Percentiles rank a stretch among this genome's conserved stretches.
Conservation (phyloP, 2,113 vertebrate species). For the Quiscalus mexicanus region DNA sequence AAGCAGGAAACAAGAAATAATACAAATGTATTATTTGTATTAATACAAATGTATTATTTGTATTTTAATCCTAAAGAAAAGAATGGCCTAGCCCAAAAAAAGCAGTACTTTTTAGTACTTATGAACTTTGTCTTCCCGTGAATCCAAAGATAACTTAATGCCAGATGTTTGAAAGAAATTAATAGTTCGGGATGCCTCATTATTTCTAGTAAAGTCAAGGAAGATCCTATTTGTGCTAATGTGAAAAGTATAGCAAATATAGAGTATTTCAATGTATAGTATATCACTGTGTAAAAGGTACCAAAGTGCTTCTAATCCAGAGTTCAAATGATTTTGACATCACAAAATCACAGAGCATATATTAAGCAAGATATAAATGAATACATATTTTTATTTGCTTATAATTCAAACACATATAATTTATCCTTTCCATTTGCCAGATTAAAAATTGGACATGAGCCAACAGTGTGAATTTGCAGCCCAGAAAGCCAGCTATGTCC, state of each 20-base stretch:
- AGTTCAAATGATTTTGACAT: not conserved
- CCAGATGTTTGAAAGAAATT: not conserved
- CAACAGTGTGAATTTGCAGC: not conserved
- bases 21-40: not conserved
- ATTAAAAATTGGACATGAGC: not conserved
- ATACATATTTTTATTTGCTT: not conserved
- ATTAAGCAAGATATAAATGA: not conserved
- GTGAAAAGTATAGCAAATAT: not conserved
- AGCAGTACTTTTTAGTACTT: too few species aligned
- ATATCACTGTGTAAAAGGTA: not conserved
- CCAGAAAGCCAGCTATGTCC: rapidly evolving
- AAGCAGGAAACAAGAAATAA: not conserved
- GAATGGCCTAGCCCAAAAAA: not conserved
- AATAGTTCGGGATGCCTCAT: not conserved
- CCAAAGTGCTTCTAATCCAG: not conserved
- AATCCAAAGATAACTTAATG: not conserved
- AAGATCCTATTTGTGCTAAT: not conserved
- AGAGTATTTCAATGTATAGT: not conserved
- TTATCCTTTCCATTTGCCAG: not conserved
- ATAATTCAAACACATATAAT: not conserved
- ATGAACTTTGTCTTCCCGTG: not conserved
- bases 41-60: not conserved
- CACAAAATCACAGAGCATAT: not conserved
- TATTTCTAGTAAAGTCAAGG: not conserved
- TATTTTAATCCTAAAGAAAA: not conserved